Evolutionary conservation across 2,113 vertebrate species (phyloP).

Genomic region (Chloropsis hardwickii): DNA sequence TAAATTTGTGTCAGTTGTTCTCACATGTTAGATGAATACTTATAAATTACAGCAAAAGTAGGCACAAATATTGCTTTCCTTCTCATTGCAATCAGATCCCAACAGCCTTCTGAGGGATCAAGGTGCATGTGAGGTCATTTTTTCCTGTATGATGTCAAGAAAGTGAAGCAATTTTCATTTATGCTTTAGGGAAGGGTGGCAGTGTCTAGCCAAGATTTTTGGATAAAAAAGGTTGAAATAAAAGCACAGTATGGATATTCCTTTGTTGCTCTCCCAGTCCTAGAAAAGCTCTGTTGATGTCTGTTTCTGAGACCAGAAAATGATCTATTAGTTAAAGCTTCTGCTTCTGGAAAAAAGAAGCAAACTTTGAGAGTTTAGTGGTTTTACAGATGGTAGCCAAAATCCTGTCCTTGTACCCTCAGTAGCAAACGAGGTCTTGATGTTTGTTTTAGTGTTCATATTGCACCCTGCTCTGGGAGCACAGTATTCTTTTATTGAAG

Average conservation of each 20-base stretch:
- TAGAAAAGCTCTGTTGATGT: neutral
- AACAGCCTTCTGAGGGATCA: neutral
- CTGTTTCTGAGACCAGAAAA: neutral
- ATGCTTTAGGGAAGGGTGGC: neutral
- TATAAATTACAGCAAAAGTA: neutral
- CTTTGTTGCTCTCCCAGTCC: neutral
- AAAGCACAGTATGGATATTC: neutral
- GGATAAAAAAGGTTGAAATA: neutral
- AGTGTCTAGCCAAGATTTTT: neutral
- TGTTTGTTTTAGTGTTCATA: neutral
- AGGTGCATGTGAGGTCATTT: accelerated
- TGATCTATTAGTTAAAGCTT: neutral
- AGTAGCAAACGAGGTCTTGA: neutral
- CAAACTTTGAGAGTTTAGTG: neutral
- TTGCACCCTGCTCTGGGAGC: neutral
- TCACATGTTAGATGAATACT: neutral
- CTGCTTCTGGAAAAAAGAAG: neutral
- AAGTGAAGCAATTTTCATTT: neutral
- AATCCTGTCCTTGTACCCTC: neutral
- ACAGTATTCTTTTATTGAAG: neutral
- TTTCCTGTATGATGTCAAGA: neutral
- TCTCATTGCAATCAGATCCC: neutral
- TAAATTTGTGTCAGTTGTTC: neutral
- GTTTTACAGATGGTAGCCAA: neutral
- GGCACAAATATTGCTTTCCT: neutral